Percentiles rank a stretch among this genome's conserved stretches.
Conservation (phyloP, 2,113 vertebrate species). For the Spheniscus mendiculus region DNA sequence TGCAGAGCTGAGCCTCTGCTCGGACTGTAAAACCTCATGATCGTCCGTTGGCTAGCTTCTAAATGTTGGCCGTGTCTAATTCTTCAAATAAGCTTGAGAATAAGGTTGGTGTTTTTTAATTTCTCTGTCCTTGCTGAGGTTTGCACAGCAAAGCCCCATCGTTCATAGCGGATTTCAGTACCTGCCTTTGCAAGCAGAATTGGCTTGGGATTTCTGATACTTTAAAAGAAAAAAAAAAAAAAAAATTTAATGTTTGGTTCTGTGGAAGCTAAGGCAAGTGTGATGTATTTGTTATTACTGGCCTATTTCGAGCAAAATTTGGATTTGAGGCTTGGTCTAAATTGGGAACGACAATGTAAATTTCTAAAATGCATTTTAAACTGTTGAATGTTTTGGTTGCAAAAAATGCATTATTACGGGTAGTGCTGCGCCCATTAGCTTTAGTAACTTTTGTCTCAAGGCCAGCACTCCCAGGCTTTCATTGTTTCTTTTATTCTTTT, state of each 20-base stretch:
- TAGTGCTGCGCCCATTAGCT: background rate
- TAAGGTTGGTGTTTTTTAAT: background rate
- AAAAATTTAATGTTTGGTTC: background rate
- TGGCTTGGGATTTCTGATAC: background rate
- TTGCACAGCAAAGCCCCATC: background rate
- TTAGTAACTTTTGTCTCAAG: background rate
- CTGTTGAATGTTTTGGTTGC: background rate
- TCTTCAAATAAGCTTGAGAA: background rate
- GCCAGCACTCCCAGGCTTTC: background rate
- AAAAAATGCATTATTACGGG: background rate
- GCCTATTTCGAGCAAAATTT: background rate
- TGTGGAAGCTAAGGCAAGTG: background rate
- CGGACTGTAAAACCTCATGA: background rate
- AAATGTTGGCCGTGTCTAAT: background rate
- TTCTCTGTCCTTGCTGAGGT: background rate
- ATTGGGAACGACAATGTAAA: too few species aligned
- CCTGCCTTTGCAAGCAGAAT: background rate
- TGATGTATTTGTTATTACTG: background rate
- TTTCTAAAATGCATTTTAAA: background rate
- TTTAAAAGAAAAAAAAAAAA: background rate
- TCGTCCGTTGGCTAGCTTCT: background rate
- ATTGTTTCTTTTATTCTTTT: background rate
- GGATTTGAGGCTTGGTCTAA: background rate
- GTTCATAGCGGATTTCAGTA: accelerated
- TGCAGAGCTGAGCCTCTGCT: background rate